Base-by-base conservation (phyloP, 1,140 invertebrate species). In the Bombus breviceps region DNA sequence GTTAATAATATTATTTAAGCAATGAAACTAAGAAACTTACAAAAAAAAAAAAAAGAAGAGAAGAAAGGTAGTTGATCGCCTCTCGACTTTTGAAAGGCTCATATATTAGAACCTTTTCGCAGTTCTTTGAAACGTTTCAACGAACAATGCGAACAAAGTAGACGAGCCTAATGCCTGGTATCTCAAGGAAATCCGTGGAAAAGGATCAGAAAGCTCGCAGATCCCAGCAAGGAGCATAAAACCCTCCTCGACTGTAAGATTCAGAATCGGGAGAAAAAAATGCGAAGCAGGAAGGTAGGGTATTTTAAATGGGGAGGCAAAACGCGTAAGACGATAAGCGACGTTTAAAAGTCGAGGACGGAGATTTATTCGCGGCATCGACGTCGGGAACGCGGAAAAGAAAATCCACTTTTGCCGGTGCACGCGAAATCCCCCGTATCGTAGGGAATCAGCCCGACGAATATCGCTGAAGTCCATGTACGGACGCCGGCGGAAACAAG, bases 401-500 rank as follows among this genome's bases (percentile, higher is more conserved):
- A 64, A 85, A 84, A 84, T 85, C 84, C 79, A 85, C 79, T 85
- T 81, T 64, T 34, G 57, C n/a, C 77, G 53, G 32, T 32, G 57
- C 41, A 53, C 34, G 32, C n/a, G 83, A 81, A 73, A 32, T 59
- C 69, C 57, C 15, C 13, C 62, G 68, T 43, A 80, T 80, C 76
- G 76, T 32, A n/a, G 74, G 53, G 83, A 64, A 80, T 85, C 83
- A 64, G 37, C 75, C 34, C 28, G 53, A 32, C 34, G 82, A 77
- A 72, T 85, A 73, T 72, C 74, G 39, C n/a, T 32, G n/a, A 37
- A 41, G 34, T 66, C 78, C 78, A 43, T 43, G 78, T 69, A 75
- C 79, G 88, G 86, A 83, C 74, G 88, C 87, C 78, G 80, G 80
- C 81, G 74, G 88, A 86, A 85, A 89, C 88, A 86, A 86, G 81